Base-by-base conservation (phyloP, 2,888 invertebrate species). In the Adineta ricciae region DNA sequence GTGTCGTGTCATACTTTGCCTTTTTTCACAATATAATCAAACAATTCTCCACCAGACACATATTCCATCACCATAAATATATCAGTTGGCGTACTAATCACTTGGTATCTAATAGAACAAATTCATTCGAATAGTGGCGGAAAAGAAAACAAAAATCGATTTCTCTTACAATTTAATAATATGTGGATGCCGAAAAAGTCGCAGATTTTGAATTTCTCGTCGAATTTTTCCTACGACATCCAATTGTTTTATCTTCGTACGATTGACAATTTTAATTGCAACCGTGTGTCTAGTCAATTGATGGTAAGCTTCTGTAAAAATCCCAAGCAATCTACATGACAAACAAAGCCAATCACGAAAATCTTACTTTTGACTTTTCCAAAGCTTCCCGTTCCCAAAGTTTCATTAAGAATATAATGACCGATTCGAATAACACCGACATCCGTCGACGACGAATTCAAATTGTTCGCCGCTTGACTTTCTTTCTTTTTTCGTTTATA, bases 51-150 rank as follows among this genome's bases (percentile, higher is more conserved):
- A 8, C 99, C 99, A 84, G 96, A 95, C 0, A 99, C 99, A 92
- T 97, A 99, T 92, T 99, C 99, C 99, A 99, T 98, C 87, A 99
- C 97, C 98, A 99, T 99, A 91, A 99, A 99, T 89, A 99, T 99
- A 91, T 99, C 99, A 49, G 97, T 96, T 8, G 98, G 98, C 21
- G 99, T 99, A 88, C 97, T 97, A 88, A 97, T 97, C 46, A 96
- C 95, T 92, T 96, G 93, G 90, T 94, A 94, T 86, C 93, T 94
- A 88, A 11, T 87, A 86, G 83, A 73, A 52, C 84, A 73, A 83
- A 3, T 32, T 32, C 14, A 50, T 50, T 50, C n/a, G n/a, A n/a
- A n/a, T n/a, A n/a, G n/a, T n/a, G 9, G 19, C 9, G 8, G 11
- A 14, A 32, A 32, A 64, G 32, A 64, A 27, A 32, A 21, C 3